Evolutionary conservation across 2,113 vertebrate genomes (phyloP).

Genomic region (Pristiophorus japonicus): DNA sequence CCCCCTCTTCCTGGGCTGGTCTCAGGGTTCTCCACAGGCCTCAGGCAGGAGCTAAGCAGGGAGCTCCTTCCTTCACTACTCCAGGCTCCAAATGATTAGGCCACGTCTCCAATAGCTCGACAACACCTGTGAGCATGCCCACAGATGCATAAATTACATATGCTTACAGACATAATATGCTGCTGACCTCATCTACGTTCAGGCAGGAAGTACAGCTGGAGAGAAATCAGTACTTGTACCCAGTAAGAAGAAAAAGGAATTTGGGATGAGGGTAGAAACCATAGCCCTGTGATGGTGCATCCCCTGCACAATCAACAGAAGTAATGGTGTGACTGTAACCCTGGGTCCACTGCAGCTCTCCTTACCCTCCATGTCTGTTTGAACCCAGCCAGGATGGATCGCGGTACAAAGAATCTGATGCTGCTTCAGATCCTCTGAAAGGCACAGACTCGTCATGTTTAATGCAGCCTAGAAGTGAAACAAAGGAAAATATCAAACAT

Average conservation of each 20-base stretch:
- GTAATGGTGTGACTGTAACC: not conserved
- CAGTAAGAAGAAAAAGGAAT: not conserved
- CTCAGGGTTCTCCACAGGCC: too few species aligned
- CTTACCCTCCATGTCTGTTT: slow-evolving; percentile 61
- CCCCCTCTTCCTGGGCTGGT: too few species aligned
- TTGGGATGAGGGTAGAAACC: not conserved
- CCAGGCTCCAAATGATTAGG: too few species aligned
- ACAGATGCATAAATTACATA: too few species aligned
- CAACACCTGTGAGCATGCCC: too few species aligned
- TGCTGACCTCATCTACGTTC: too few species aligned
- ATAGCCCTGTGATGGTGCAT: not conserved
- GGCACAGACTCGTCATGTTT: slow-evolving; percentile 61
- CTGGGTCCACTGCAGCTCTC: not conserved
- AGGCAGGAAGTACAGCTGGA: not conserved
- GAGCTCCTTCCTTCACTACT: too few species aligned
- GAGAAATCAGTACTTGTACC: not conserved
- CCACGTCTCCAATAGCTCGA: too few species aligned
- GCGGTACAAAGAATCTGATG: slow-evolving; percentile 59
- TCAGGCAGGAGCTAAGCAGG: too few species aligned
- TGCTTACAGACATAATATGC: too few species aligned
- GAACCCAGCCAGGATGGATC: slow-evolving; percentile 62
- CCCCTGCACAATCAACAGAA: not conserved
- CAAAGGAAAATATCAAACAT: slow-evolving; percentile 27
- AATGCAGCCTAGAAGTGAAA: slow-evolving; percentile 50
- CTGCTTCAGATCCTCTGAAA: slow-evolving; percentile 52